These are phyloP conservation scores for Cliona cf. orientalis DNA, from an alignment of 37 sponge, comb jelly and placozoan species.

Conservation along the genomic window DNA sequence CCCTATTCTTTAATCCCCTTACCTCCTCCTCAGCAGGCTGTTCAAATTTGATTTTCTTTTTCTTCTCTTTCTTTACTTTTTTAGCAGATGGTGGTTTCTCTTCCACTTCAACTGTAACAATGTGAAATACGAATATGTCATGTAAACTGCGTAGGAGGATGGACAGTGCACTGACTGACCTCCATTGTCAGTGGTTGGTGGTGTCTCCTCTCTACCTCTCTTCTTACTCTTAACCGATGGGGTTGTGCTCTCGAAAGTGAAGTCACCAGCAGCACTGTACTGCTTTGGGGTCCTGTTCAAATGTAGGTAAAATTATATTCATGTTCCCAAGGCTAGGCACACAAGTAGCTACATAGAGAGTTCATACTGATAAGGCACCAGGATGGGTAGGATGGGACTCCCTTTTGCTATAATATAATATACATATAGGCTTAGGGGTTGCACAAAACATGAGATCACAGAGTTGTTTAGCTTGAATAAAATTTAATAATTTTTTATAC, in stretches of 20 bases:
- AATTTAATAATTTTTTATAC: too few species aligned
- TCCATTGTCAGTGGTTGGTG: slow-evolving; percentile 10
- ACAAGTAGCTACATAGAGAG: not conserved
- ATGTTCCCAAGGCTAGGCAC: not conserved
- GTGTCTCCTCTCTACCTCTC: slow-evolving; percentile 13
- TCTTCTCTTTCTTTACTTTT: slow-evolving; percentile 55
- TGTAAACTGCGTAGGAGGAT: too few species aligned
- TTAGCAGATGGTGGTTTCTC: slow-evolving; percentile 3
- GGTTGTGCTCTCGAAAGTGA: slow-evolving; percentile 33
- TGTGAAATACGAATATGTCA: too few species aligned
- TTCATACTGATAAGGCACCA: not conserved
- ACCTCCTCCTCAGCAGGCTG: not conserved
- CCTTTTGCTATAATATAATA: too few species aligned
- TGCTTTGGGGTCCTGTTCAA: slow-evolving; percentile 51
- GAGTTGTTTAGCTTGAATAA: too few species aligned
- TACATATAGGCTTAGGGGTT: too few species aligned
- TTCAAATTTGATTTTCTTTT: not conserved
- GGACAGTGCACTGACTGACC: slow-evolving; percentile 14
- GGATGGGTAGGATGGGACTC: not conserved
- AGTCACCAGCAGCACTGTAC: slow-evolving; percentile 75
- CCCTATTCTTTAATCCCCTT: too few species aligned
- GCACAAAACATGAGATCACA: too few species aligned
- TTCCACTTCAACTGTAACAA: too few species aligned
- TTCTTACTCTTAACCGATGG: slow-evolving; percentile 48
- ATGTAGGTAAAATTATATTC: not conserved